Evolutionary conservation across 2,888 invertebrate species (phyloP).

Genomic region (Griposia aprilina): DNA sequence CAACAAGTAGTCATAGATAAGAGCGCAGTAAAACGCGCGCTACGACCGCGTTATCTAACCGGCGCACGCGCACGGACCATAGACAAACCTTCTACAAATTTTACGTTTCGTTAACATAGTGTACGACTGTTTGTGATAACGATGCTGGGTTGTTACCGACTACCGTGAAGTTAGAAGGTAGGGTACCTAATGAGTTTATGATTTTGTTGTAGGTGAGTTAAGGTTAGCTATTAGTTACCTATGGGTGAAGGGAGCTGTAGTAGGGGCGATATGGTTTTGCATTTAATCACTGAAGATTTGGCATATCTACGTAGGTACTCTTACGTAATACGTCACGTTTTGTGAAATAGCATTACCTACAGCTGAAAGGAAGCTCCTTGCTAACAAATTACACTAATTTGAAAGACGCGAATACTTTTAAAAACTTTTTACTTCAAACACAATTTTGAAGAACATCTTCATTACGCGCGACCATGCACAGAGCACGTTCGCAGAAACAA

Average conservation of each 20-base stretch:
- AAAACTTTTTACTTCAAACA: conserved; percentile 37
- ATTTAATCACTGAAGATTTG: neutral
- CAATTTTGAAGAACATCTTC: conserved; percentile 50
- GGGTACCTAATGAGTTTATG: neutral
- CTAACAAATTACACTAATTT: conserved; percentile 30
- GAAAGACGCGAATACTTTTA: conserved; percentile 4
- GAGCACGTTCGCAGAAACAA: conserved; percentile 64
- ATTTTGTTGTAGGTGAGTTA: neutral
- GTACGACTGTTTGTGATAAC: conserved; percentile 57
- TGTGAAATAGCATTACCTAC: no score
- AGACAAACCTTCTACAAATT: conserved; percentile 64
- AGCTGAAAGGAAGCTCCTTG: neutral
- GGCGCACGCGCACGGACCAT: conserved; percentile 62
- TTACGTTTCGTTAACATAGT: conserved; percentile 64
- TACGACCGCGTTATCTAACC: conserved; percentile 61
- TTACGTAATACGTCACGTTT: neutral
- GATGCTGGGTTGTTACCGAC: conserved; percentile 33
- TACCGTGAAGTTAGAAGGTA: conserved; percentile 18
- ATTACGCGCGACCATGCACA: conserved; percentile 33
- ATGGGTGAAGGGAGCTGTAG: no score
- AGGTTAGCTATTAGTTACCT: neutral
- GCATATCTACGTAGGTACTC: no score
- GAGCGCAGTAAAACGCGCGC: conserved; percentile 64
- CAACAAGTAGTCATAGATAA: conserved; percentile 72
- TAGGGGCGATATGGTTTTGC: neutral